A percentile compares a stretch with the other conserved stretches of the same genome.
phyloP scores from a whole-genome alignment of 2,113 vertebrate genomes.

The Pachycephala philippinensis region DNA sequence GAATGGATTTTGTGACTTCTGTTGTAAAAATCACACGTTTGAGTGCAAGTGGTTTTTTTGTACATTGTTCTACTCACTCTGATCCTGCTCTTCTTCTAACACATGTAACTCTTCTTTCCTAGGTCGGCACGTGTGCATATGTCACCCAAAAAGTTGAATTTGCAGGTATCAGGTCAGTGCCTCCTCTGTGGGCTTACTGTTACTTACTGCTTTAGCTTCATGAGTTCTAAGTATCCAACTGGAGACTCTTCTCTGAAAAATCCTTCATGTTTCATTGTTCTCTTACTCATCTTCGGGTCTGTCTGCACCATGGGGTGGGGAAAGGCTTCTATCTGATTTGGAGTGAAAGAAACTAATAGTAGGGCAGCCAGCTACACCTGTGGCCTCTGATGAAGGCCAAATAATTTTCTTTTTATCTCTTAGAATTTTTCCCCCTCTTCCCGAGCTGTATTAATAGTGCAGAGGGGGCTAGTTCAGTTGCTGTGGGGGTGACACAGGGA shows the following conservation, averaged over 20 bases:
- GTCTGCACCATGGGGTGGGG: neutral
- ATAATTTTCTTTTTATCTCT: neutral
- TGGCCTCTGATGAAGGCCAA: neutral
- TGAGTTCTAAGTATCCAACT: neutral
- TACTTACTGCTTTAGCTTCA: neutral
- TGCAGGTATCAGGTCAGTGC: slow-evolving; percentile 91
- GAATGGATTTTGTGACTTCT: neutral
- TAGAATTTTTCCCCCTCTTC: neutral
- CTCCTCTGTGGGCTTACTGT: neutral
- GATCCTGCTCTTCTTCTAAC: neutral
- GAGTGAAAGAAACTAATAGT: neutral
- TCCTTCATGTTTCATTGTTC: neutral
- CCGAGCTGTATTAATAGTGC: neutral
- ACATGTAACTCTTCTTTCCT: neutral
- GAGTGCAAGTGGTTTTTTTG: neutral
- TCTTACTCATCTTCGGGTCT: neutral
- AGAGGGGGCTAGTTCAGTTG: neutral
- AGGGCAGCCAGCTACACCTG: neutral
- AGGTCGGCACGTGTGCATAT: slow-evolving; percentile 96
- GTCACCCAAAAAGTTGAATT: slow-evolving; percentile 98
- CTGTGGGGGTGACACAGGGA: neutral
- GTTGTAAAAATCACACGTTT: neutral
- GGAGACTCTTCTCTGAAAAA: neutral
- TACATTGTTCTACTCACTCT: neutral
- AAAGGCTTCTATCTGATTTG: neutral